These are phyloP conservation scores for Acleris emargana DNA, from an alignment of 2,888 invertebrate genomes.

Conservation along the genomic window DNA sequence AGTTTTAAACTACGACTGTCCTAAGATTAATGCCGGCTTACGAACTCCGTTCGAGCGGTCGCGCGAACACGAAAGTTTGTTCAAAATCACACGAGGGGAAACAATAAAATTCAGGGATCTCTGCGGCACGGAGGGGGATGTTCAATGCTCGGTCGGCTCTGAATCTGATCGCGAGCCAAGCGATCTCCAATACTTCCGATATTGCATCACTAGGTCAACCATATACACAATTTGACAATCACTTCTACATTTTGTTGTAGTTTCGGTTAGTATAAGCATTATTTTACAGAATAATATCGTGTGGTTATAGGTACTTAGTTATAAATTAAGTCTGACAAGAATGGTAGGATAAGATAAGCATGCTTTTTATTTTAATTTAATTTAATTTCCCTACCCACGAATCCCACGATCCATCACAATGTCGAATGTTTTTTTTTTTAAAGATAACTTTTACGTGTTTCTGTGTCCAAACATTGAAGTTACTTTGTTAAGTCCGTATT, in stretches of 20 bases:
- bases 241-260: not conserved
- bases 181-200: constrained; percentile 58
- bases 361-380: no score
- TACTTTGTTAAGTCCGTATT: no score
- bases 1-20: constrained; percentile 45
- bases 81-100: constrained; percentile 60
- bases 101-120: constrained; percentile 78
- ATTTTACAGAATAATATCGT: no score
- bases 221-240: constrained; percentile 9
- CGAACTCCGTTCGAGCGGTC: constrained; percentile 53
- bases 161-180: constrained; percentile 61
- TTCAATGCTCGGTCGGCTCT: constrained; percentile 49
- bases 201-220: constrained; percentile 44
- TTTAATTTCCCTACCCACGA: no score
- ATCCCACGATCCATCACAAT: no score
- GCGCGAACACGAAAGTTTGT: constrained; percentile 68
- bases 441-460: no score
- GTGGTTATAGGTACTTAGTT: no score
- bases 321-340: no score
- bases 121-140: constrained; percentile 43
- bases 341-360: no score
- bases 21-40: constrained; percentile 60
- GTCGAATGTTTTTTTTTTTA: no score
- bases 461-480: no score
- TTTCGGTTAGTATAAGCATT: not conserved